These are phyloP conservation scores for Sarcophaga variegata DNA, from an alignment of 2,888 invertebrate species.

Conservation along the genomic window DNA sequence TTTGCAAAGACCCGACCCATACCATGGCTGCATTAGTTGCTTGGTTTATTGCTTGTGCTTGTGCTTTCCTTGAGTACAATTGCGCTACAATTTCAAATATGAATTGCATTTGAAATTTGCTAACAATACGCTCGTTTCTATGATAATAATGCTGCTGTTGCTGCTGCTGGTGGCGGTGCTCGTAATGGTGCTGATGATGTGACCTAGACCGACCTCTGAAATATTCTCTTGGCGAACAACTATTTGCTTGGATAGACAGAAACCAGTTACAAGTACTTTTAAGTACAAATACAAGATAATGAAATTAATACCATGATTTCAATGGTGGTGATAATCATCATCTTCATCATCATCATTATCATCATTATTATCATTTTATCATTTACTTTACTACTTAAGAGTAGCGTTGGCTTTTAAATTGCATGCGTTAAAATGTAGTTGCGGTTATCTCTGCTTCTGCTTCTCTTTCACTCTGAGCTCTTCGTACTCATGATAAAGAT, in stretches of 20 bases:
- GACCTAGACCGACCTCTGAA: slow-evolving; percentile 67
- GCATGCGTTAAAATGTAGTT: slow-evolving; percentile 37
- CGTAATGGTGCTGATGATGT: slow-evolving; percentile 41
- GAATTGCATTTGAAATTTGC: slow-evolving; percentile 60
- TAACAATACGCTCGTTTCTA: slow-evolving; percentile 61
- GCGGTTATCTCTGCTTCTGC: slow-evolving; percentile 3
- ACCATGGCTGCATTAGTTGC: neutral
- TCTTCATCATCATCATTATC: neutral
- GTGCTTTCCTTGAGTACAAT: slow-evolving; percentile 4
- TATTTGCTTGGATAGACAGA: slow-evolving; percentile 12
- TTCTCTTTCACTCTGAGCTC: neutral
- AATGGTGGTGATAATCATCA: neutral
- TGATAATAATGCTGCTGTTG: slow-evolving; percentile 8
- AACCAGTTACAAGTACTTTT: neutral
- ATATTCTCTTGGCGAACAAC: slow-evolving; percentile 12
- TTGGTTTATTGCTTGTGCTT: slow-evolving; percentile 1
- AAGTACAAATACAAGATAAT: neutral
- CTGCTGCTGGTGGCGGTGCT: neutral
- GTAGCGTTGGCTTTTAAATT: slow-evolving; percentile 10
- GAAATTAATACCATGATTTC: neutral
- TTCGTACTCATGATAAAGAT: neutral
- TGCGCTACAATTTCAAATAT: slow-evolving; percentile 61
- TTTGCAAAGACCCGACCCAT: neutral
- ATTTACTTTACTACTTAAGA: neutral
- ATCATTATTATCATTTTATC: slow-evolving; percentile 2